Conservation (phyloP, 2,113 vertebrate species). For the Amazona guildingii region DNA sequence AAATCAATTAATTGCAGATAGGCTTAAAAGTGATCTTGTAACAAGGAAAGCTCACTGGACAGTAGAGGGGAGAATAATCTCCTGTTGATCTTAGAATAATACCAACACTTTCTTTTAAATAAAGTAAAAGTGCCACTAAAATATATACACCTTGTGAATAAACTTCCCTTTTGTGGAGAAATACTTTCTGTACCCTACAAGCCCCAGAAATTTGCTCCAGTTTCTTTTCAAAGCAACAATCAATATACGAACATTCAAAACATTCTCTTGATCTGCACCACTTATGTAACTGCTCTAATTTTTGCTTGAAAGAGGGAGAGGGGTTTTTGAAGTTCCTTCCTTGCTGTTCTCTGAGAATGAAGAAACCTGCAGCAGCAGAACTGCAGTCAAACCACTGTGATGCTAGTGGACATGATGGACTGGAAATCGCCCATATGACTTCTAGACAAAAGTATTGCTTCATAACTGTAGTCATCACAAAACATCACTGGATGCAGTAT, state of each 20-base stretch:
- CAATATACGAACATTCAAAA: neutral
- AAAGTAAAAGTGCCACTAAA: neutral
- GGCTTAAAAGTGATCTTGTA: neutral
- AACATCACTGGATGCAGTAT: neutral
- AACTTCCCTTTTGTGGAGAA: neutral
- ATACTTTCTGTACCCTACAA: neutral
- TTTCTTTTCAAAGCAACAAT: neutral
- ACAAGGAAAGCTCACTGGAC: neutral
- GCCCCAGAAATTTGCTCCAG: neutral
- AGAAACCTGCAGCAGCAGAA: neutral
- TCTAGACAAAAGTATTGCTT: neutral
- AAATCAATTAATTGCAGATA: neutral
- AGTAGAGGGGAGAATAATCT: neutral
- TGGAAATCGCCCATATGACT: neutral
- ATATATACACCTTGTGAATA: neutral
- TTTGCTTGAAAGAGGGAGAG: neutral
- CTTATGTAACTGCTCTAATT: neutral
- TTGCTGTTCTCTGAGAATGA: neutral
- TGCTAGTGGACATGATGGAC: no score
- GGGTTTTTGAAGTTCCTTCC: neutral
- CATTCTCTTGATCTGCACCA: neutral
- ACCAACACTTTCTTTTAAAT: neutral
- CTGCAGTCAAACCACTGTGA: fast-evolving
- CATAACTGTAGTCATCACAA: neutral
- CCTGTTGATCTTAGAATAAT: neutral